A percentile compares a stretch with the other conserved stretches of the same genome.
Evolutionary conservation across 2,113 vertebrate species (phyloP).

Genomic region (Symphodus melops): DNA sequence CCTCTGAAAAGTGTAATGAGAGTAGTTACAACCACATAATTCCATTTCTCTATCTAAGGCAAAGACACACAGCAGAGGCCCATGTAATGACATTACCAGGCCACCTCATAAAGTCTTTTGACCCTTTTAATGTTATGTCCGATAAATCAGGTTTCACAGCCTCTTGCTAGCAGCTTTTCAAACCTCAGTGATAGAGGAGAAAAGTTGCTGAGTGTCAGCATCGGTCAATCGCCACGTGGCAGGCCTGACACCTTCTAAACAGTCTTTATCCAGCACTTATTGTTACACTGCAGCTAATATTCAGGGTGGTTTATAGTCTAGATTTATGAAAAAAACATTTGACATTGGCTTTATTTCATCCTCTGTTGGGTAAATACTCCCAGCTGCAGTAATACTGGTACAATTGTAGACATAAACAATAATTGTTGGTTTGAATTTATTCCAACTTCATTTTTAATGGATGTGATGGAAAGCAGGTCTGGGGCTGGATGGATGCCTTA

Average conservation of each 20-base stretch:
- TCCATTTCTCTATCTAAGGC: constrained; percentile 13
- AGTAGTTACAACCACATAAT: neutral
- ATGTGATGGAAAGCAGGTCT: constrained; percentile 15
- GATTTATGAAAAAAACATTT: neutral
- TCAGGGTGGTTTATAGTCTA: neutral
- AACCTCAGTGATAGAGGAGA: constrained; percentile 4
- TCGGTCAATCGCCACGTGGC: constrained; percentile 18
- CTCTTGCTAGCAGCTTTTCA: constrained; percentile 5
- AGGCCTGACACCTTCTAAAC: constrained; percentile 16
- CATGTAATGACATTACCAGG: constrained; percentile 59
- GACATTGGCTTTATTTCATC: neutral
- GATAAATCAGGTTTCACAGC: constrained; percentile 57
- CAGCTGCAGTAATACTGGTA: neutral
- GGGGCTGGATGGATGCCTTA: neutral
- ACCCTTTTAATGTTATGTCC: constrained; percentile 48
- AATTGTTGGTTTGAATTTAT: neutral
- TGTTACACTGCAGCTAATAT: neutral
- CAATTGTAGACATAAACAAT: constrained; percentile 4
- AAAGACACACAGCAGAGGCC: constrained; percentile 24
- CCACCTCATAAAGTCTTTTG: constrained; percentile 45
- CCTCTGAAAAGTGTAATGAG: neutral
- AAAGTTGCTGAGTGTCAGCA: constrained; percentile 14
- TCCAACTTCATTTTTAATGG: neutral
- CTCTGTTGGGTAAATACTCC: constrained; percentile 6
- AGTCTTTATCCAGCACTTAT: constrained; percentile 1